Evolutionary conservation across 1,140 invertebrate genomes (phyloP), one percentile per base, ranked within the genome.

Genomic region (Formica selysi): DNA sequence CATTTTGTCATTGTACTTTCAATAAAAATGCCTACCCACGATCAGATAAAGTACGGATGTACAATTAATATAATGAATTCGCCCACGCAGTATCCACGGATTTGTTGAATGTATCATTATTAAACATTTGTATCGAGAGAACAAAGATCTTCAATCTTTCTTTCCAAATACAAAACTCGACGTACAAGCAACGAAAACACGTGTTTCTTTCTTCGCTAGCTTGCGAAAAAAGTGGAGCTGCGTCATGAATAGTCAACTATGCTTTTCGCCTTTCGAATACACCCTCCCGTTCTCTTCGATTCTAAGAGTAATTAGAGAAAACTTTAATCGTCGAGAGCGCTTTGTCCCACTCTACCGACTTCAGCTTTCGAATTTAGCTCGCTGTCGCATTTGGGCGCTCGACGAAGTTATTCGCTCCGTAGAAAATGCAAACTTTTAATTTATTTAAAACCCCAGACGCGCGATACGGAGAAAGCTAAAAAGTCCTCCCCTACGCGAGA

Each of bases 341-440:
- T 86, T 81, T 54, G 70, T 73, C 65, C 13, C 36, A 54, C 48
- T 73, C 67, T 61, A 38, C 8, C n/a, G 13, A 16, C 22, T 32
- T 22, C 32, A 68, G 51, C 67, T 36, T 36, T 2, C 76, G 64
- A 80, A 41, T 80, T 68, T 80, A 80, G 22, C 59, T 48, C 22
- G 41, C 26, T 51, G 79, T 83, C 51, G 54, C 54, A 6, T 83
- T 68, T 38, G 61, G 44, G n/a, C 65, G 48, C 48, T 22, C 36
- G 79, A 19, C 13, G 11, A 74, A 48, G 22, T 67, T 84, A 36
- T n/a, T 16, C 61, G 19, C 67, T 29, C 26, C n/a, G 10, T 38
- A 7, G 57, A 86, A 74, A 89, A 83, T 41, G 85, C 86, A 81
- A 91, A 91, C 86, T 91, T 91, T 91, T 89, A 91, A 91, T 90